Conservation (phyloP, 2,113 vertebrate species). For the Odobenus rosmarus region DNA sequence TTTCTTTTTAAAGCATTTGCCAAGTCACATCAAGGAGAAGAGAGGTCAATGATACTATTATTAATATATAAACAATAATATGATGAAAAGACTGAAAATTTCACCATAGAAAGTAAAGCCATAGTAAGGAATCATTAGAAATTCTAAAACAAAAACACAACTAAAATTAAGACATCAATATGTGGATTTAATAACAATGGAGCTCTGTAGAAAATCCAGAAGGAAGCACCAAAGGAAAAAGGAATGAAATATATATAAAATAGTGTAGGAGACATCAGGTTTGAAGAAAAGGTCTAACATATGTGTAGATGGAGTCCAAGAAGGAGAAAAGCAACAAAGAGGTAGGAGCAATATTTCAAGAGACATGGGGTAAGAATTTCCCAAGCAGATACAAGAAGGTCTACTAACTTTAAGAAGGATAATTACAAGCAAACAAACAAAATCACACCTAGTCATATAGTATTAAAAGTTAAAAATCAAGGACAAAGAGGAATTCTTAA, state of each 20-base stretch:
- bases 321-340: not conserved
- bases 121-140: not conserved
- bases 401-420: not conserved
- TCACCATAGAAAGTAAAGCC: not conserved
- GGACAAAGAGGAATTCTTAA: not conserved
- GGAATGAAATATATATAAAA: not conserved
- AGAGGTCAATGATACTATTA: not conserved
- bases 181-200: not conserved
- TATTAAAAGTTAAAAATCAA: constrained; percentile 12
- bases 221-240: not conserved
- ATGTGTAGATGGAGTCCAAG: not conserved
- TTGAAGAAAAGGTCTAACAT: not conserved
- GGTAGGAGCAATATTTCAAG: not conserved
- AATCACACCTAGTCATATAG: not conserved
- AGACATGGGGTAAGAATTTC: not conserved
- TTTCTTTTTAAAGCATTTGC: constrained; percentile 17
- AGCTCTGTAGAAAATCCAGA: not conserved
- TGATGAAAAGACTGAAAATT: not conserved
- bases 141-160: not conserved
- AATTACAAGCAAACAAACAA: not conserved
- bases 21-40: not conserved
- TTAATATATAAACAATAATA: not conserved
- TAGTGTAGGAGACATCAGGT: not conserved
- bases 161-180: not conserved
- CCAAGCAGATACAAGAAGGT: not conserved